A percentile compares a stretch with the other conserved stretches of the same genome.
Conservation (phyloP, 2,888 invertebrate genomes). For the Dendrolimus pini region DNA sequence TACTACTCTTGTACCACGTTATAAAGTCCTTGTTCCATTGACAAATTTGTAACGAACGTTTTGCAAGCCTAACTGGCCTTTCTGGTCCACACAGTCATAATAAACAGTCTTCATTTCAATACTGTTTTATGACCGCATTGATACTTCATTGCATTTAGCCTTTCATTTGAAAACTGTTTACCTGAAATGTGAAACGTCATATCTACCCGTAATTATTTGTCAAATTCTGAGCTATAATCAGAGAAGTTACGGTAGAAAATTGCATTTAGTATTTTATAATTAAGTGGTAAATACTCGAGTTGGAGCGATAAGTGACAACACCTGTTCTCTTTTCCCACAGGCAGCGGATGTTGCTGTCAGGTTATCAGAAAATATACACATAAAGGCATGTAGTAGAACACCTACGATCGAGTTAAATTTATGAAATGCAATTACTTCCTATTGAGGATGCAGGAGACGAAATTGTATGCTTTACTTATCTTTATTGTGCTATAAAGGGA, state of each 20-base stretch:
- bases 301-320: conserved; percentile 43
- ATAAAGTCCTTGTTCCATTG: no score
- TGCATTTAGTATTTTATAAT: neutral
- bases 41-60: no score
- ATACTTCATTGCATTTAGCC: conserved; percentile 47
- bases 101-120: conserved; percentile 28
- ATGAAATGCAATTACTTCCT: conserved; percentile 8
- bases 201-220: conserved; percentile 7
- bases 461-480: neutral
- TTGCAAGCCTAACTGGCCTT: no score
- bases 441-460: neutral
- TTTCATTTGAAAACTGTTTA: conserved; percentile 33
- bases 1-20: no score
- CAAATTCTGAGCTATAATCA: conserved; percentile 2
- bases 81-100: neutral
- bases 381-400: conserved; percentile 7
- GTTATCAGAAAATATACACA: conserved; percentile 56
- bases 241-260: conserved; percentile 3
- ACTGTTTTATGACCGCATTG: conserved; percentile 49
- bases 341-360: conserved; percentile 59
- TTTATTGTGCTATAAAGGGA: neutral
- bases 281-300: neutral
- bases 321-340: conserved; percentile 71
- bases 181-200: conserved; percentile 17
- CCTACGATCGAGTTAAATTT: conserved; percentile 5